Base-by-base conservation (phyloP, 2,113 vertebrate genomes). In the Apteryx owenii region DNA sequence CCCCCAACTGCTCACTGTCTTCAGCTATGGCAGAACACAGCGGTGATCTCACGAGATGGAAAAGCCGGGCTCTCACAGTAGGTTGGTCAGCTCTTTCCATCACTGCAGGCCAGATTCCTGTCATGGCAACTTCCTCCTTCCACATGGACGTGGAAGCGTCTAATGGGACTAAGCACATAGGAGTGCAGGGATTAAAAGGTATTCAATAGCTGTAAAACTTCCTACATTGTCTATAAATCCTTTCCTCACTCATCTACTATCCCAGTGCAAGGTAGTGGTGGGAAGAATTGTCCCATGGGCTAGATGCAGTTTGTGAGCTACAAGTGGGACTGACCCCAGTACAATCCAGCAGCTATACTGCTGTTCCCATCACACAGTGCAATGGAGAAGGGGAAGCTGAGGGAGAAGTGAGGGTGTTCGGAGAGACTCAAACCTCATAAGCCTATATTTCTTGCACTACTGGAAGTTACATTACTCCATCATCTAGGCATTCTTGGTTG, bases 71-170 rank as follows among this genome's bases (percentile, higher is more conserved):
- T 96, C 4, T 5, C 44, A 75, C 7, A 26, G 50, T 23, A 23
- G 0, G 0, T 9, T 50, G 40, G 36, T 3, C 29, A 68, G 48
- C 40, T 92, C 85, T 29, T 73, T 40, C 33, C 60, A 72, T 15
- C 33, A 64, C 29, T 7, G 36, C 16, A 54, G 46, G n/a, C 36
- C 51, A 91, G 28, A 81, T 29, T 78, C 29, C 23, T 90, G 2
- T 42, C 53, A 48, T 44, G 17, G n/a, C 14, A 87, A 76, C 19
- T 53, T 79, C 16, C 10, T 95, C 61, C 61, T 87, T 89, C 38
- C 78, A 26, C 46, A 31, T 42, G 31, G 88, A 87, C n/a, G 44
- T 4, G 7, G 62, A 42, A 83, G 28, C 17, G 20, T 80, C 42
- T 82, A 76, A 76, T 18, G 31, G 46, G 22, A 36, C 66, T 91